Evolutionary conservation across 2,888 invertebrate genomes (phyloP), one percentile per base, ranked within the genome.

Genomic region (Melitaea athalia): DNA sequence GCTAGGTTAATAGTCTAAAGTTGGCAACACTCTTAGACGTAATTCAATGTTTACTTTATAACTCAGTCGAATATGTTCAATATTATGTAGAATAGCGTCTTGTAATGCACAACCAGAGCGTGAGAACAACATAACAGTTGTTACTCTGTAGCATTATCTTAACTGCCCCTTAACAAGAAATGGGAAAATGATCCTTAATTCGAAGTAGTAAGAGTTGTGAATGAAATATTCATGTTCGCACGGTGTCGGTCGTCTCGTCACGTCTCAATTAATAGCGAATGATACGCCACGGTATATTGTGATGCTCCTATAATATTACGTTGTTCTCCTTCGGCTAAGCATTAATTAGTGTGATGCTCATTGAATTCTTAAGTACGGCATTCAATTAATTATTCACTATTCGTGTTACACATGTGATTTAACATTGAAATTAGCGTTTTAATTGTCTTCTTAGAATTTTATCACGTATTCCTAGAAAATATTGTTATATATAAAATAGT

Each of bases 241-340:
- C 50, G 17, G 61, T 68, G 74, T 73, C 79, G n/a, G 38, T 57
- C 57, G 80, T 79, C 82, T 78, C 78, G 80, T 81, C 84, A 83
- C 83, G 84, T 85, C 81, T 85, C 84, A 84, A 87, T 86, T 84
- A 84, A 84, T 84, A 80, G 77, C 75, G 80, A 82, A 85, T 84
- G 82, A 85, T 69, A 71, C 68, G 68, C 57, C 57, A 57, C 57
- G 42, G 42, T 72, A 75, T 74, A 76, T 82, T 83, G 80, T 77
- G 75, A 77, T 76, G 77, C 78, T 81, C 77, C 77, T 57, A 57
- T 57, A 59, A 63, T 69, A 55, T 67, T 45, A 60, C 53, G 69
- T 64, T 69, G 33, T 33, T 55, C 53, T 55, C 53, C 67, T 67
- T 67, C 59, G 63, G 24, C 59, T 67, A 67, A 63, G 62, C 64